Conservation (phyloP, 2,888 invertebrate species). For the Drosophila anomalipes region DNA sequence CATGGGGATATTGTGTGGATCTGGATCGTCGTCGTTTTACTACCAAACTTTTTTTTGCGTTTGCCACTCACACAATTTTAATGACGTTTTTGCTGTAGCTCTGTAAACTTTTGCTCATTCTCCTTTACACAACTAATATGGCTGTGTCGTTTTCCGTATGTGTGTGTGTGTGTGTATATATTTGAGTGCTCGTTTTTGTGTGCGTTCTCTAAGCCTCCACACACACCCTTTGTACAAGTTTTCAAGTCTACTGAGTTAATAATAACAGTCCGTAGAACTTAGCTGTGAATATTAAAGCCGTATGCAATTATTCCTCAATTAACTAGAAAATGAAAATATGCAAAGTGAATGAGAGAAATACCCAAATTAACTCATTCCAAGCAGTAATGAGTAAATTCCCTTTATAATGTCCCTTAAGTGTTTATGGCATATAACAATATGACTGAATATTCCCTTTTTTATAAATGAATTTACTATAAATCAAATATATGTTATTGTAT, state of each 20-base stretch:
- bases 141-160: constrained; percentile 23
- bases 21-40: constrained; percentile 32
- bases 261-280: not conserved
- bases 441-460: not conserved
- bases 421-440: not conserved
- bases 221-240: constrained; percentile 70
- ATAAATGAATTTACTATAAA: not conserved
- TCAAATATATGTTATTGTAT: not conserved
- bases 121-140: constrained; percentile 60
- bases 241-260: constrained; percentile 46
- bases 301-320: not conserved
- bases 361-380: not conserved
- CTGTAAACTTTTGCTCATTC: constrained; percentile 57
- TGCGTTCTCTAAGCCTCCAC: constrained; percentile 51
- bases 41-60: constrained; percentile 38
- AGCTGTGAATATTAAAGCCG: not conserved
- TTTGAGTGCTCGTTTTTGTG: constrained; percentile 29
- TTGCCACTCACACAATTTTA: constrained; percentile 46
- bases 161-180: constrained; percentile 9
- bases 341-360: not conserved
- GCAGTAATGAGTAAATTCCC: not conserved
- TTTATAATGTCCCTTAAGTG: not conserved
- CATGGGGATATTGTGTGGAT: constrained; percentile 43
- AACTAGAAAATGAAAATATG: not conserved
- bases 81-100: constrained; percentile 51